These are phyloP conservation scores for Hydrotaea diabolus DNA, from an alignment of 2,888 invertebrate genomes.

Conservation along the genomic window DNA sequence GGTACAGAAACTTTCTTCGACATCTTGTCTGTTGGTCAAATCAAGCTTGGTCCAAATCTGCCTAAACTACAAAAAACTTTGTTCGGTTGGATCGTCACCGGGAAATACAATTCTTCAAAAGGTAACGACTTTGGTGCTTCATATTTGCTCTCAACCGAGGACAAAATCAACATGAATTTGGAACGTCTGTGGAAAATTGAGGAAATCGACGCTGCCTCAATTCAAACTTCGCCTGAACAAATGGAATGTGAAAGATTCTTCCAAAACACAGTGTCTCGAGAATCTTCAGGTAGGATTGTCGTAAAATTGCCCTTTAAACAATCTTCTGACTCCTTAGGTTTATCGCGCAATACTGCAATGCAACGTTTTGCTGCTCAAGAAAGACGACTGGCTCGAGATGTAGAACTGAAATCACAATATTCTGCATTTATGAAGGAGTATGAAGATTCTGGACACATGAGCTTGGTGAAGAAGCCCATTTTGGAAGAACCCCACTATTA, in stretches of 20 bases:
- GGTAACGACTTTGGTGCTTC: neutral
- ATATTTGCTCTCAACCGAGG: constrained; percentile 39
- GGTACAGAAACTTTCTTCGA: constrained; percentile 64
- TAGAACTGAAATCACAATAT: constrained; percentile 56
- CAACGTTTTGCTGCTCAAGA: constrained; percentile 38
- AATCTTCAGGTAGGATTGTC: constrained; percentile 44
- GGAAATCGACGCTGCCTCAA: constrained; percentile 14
- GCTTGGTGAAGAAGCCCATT: constrained; percentile 27
- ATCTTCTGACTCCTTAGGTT: constrained; percentile 42
- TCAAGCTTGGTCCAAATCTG: constrained; percentile 56
- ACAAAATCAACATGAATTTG: constrained; percentile 9
- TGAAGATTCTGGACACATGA: constrained; percentile 79
- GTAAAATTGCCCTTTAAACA: constrained; percentile 59
- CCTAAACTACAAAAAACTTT: constrained; percentile 67
- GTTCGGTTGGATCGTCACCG: constrained; percentile 67
- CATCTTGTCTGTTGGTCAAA: constrained; percentile 63
- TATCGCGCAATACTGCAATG: constrained; percentile 56
- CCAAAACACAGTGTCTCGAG: constrained; percentile 12
- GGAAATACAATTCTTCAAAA: constrained; percentile 42
- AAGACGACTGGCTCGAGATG: constrained; percentile 41
- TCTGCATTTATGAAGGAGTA: constrained; percentile 62
- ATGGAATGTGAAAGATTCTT: constrained; percentile 48
- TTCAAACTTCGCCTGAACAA: constrained; percentile 45
- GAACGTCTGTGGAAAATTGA: constrained; percentile 44
- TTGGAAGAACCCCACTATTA: constrained; percentile 50